Conservation (phyloP, 2,113 vertebrate genomes). For the Psephotus haematonotus region DNA sequence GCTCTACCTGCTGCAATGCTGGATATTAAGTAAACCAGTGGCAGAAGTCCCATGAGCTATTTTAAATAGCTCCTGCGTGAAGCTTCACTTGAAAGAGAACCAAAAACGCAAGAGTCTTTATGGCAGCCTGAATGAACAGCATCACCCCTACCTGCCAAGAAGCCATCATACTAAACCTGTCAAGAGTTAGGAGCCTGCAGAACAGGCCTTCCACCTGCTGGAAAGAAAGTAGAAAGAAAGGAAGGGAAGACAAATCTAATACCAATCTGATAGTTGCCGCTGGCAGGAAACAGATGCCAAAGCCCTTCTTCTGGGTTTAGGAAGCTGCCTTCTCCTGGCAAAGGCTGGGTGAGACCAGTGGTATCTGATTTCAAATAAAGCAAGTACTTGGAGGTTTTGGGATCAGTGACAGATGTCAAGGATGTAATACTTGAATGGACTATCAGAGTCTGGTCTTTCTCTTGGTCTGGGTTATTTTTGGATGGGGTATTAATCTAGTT, state of each 20-base stretch:
- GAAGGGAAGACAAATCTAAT: neutral
- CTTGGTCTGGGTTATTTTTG: neutral
- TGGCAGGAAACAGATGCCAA: constrained; percentile 8
- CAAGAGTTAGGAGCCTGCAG: constrained; percentile 24
- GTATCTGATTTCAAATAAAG: neutral
- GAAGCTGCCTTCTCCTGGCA: constrained; percentile 34
- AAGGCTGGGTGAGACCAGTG: neutral
- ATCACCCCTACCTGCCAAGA: constrained; percentile 52
- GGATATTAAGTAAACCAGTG: neutral
- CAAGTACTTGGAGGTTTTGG: neutral
- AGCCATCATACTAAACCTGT: constrained; percentile 33
- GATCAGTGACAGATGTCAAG: neutral
- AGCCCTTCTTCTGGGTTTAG: neutral
- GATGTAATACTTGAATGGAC: neutral
- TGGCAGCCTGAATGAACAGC: neutral
- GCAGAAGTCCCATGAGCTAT: neutral
- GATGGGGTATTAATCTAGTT: neutral
- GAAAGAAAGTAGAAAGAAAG: neutral
- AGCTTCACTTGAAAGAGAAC: neutral
- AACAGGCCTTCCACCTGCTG: constrained; percentile 60
- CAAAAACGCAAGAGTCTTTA: neutral
- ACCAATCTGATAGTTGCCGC: constrained; percentile 43
- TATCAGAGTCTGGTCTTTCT: neutral
- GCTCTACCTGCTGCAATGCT: neutral
- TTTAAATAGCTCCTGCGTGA: neutral